Percentiles rank a stretch among this genome's conserved stretches.
phyloP scores from a whole-genome alignment of 2,797 vertebrate genomes.

The Cirrhinus mrigala region DNA sequence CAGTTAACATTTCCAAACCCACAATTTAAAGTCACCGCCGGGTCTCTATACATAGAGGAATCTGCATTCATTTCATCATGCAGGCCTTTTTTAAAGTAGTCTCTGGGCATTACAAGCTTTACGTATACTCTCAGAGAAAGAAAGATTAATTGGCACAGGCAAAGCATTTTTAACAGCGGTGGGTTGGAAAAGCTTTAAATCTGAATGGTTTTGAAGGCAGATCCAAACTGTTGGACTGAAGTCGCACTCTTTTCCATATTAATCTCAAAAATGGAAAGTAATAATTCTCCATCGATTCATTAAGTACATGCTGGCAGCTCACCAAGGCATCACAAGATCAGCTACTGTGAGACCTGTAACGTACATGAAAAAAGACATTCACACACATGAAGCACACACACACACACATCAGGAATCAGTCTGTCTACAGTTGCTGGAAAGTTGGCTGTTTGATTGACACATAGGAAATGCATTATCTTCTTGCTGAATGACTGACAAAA shows the following conservation, averaged over 20 bases:
- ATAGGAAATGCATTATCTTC: background rate
- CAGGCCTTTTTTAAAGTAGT: slow-evolving; percentile 2
- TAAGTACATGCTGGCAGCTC: slow-evolving; percentile 64
- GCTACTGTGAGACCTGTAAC: slow-evolving; percentile 82
- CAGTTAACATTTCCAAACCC: background rate
- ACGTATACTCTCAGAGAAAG: slow-evolving; percentile 37
- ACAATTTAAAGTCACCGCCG: slow-evolving; percentile 23
- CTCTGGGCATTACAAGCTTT: slow-evolving; percentile 43
- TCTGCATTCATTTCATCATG: slow-evolving; percentile 27
- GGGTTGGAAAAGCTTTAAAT: slow-evolving; percentile 52
- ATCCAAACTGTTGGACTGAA: slow-evolving; percentile 54
- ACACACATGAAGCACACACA: slow-evolving; percentile 45
- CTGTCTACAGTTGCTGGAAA: background rate
- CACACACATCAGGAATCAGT: slow-evolving; percentile 17
- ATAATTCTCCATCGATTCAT: slow-evolving; percentile 60
- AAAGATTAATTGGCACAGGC: slow-evolving; percentile 55
- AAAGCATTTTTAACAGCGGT: slow-evolving; percentile 3
- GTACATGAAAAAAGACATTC: slow-evolving; percentile 36
- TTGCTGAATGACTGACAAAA: slow-evolving; percentile 29
- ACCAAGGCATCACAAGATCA: slow-evolving; percentile 89
- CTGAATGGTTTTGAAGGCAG: slow-evolving; percentile 53
- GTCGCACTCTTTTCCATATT: slow-evolving; percentile 81
- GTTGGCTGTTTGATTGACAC: slow-evolving; percentile 4
- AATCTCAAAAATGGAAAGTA: slow-evolving; percentile 66
- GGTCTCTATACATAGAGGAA: slow-evolving; percentile 18